A percentile compares a stretch with the other conserved stretches of the same genome.
Evolutionary conservation across 2,113 vertebrate genomes (phyloP).

Genomic region (Lethenteron reissneri): DNA sequence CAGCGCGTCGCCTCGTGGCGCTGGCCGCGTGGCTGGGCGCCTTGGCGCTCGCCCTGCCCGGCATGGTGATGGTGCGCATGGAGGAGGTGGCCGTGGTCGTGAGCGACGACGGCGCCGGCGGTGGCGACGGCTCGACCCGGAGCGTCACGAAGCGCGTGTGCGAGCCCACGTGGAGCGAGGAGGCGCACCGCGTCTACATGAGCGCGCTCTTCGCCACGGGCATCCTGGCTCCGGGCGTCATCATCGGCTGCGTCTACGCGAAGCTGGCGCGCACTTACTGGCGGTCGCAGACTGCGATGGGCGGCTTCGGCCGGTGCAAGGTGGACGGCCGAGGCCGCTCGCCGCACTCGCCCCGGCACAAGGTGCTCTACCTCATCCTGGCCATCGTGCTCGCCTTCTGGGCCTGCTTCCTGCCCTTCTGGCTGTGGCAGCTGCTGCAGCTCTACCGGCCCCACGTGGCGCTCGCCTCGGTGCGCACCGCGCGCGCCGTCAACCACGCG

Average conservation of each 20-base stretch:
- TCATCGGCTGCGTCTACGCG: conserved; percentile 17
- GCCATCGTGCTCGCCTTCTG: conserved; percentile 17
- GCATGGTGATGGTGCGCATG: conserved; percentile 17
- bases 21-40: conserved; percentile 16
- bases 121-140: conserved; percentile 10
- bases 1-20: conserved; percentile 14
- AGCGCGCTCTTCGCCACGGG: conserved; percentile 18
- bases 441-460: conserved; percentile 14
- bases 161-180: conserved; percentile 18
- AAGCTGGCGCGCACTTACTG: conserved; percentile 17
- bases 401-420: conserved; percentile 18
- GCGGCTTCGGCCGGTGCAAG: conserved; percentile 10
- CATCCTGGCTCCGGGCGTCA: conserved; percentile 16
- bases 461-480: conserved; percentile 13
- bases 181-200: conserved; percentile 17
- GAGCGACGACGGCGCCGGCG: conserved; percentile 11
- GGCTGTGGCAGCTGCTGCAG: conserved; percentile 18
- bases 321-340: conserved; percentile 9
- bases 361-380: conserved; percentile 19
- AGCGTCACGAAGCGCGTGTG: conserved; percentile 15
- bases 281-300: conserved; percentile 13
- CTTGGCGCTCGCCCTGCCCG: conserved; percentile 15
- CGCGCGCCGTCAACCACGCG: conserved; percentile 19
- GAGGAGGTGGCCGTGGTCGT: no score
- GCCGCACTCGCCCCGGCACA: conserved; percentile 15